Evolutionary conservation across 1,140 invertebrate species (phyloP), one percentile per base, ranked within the genome.

Genomic region (Apolygus lucorum): DNA sequence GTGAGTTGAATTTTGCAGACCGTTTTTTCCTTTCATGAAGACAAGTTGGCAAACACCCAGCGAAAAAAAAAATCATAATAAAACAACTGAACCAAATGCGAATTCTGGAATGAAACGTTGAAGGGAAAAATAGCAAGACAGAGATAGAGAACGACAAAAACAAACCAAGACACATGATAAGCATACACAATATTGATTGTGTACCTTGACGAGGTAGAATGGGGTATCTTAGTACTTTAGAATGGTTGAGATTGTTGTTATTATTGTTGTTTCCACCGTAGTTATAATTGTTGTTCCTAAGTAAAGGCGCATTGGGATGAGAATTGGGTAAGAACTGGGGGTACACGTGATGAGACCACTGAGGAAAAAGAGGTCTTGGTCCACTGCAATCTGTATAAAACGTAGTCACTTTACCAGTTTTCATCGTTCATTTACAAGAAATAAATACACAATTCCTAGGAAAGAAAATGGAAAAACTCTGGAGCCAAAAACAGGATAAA

Each of bases 311-410:
- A 79, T 87, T 87, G 73, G 90, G 89, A 82, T 91, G 90, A 80
- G 88, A 88, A 79, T 89, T 89, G 74, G 91, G 90, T 79, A 93
- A 85, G 84, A 92, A 93, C 86, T 93, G 91, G 74, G 91, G 90
- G 81, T 92, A 92, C 76, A 93, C 90, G 82, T 93, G 90, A 82
- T 93, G 90, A 75, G 90, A 92, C 91, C 91, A 93, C 82, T 93
- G 90, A 75, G 91, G 90, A 80, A 93, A 93, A 77, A 92, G 84
- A 75, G 91, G 91, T 78, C 90, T 84, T 64, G 75, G 71, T 73
- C 76, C 76, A 74, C 73, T 72, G 70, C 72, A 75, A 73, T 74
- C 73, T 74, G 72, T 27, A 67, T 69, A 63, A 72, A 69, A 69
- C 52, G 27, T 29, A 28, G 4, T 42, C 34, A 42, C 17, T 42